Evolutionary conservation across 2,113 vertebrate genomes (phyloP), one percentile per base, ranked within the genome.

Genomic region (Saccopteryx bilineata): DNA sequence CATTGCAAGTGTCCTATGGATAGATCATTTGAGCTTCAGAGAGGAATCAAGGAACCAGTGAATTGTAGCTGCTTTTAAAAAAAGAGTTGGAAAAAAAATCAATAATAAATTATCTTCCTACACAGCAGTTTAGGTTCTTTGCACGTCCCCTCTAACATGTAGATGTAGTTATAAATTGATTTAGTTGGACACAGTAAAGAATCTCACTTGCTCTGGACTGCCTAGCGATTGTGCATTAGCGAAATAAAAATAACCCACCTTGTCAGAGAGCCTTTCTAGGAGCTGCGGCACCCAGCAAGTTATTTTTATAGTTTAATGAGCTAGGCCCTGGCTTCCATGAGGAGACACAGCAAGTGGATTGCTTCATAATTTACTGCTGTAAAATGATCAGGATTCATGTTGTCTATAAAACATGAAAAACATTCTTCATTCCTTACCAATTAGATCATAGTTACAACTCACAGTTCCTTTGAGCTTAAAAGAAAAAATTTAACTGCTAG

Each of bases 391-490:
- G 96, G 97, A 98, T 98, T 98, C 98, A 97, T 98, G 97, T 98
- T 98, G 97, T 98, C 98, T 98, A 98, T 98, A 98, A 98, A 99
- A 98, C 98, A 99, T 98, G 98, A 99, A 98, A 98, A 98, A 98
- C 98, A 98, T 98, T 98, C 98, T 98, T 98, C 98, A 98, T 98
- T 98, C 97, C 98, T 98, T 97, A 98, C 98, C 98, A 98, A 98
- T 98, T 98, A 98, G 98, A 98, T 99, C 98, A 98, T 98, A 98
- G 98, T 98, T 98, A 98, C 96, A 98, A 97, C 97, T 98, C 95
- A 97, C 46, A 18, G 95, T 96, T 98, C 97, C 98, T 98, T 97
- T 98, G 97, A 98, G 98, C 97, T 98, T 98, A 98, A 98, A 98
- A 98, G 98, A 97, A 98, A 97, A 97, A 98, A 98, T 98, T 97